These are phyloP conservation scores for Corythaixoides concolor DNA, from an alignment of 2,113 vertebrate genomes.

Conservation along the genomic window DNA sequence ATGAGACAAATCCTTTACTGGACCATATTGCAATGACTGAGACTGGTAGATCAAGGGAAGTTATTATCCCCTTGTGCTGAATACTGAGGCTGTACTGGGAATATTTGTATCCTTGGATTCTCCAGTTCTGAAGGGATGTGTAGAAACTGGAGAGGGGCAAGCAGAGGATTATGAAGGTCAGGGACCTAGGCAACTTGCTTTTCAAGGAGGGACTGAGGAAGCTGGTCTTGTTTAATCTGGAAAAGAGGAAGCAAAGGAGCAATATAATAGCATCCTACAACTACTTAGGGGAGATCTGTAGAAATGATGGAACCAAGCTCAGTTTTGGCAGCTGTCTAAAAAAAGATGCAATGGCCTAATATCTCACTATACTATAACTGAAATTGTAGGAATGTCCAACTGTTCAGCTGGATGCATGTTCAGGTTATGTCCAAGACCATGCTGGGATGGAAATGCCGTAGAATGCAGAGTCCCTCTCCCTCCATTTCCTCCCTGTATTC, in stretches of 20 bases:
- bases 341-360: not conserved
- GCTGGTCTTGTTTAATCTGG: not conserved
- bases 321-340: not conserved
- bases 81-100: not conserved
- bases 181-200: not conserved
- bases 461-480: not conserved
- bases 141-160: not conserved
- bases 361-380: not conserved
- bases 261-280: not conserved
- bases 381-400: not conserved
- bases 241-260: not conserved
- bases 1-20: not conserved
- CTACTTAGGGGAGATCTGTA: not conserved
- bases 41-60: not conserved
- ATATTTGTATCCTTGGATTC: not conserved
- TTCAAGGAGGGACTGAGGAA: not conserved
- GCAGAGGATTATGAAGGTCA: not conserved
- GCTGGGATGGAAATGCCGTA: not conserved
- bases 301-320: not conserved
- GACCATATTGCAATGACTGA: not conserved
- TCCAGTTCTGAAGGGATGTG: not conserved
- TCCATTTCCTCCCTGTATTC: rapidly evolving
- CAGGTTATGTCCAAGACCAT: not conserved
- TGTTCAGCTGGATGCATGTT: not conserved
- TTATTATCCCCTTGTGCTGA: not conserved